These are phyloP conservation scores for Phalanger gymnotis DNA, from an alignment of 2,797 vertebrate species.

Conservation along the genomic window DNA sequence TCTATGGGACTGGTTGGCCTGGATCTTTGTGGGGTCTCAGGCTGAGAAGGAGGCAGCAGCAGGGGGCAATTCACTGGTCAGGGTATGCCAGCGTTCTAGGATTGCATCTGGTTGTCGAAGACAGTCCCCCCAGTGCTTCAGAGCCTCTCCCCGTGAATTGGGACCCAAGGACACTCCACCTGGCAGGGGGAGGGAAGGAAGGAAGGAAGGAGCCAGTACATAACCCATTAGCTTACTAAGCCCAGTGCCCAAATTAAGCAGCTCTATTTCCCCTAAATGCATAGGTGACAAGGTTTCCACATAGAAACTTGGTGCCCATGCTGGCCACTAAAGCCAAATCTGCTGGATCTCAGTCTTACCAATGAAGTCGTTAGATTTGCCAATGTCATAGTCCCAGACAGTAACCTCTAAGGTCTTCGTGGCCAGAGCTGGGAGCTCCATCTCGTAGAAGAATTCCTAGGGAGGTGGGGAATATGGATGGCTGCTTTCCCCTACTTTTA, in stretches of 20 bases:
- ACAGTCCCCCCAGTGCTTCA: slow-evolving; percentile 93
- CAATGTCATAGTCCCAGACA: slow-evolving; percentile 94
- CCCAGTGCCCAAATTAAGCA: background rate
- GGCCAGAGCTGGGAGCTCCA: slow-evolving; percentile 88
- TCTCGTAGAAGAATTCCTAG: slow-evolving; percentile 94
- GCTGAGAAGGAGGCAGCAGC: slow-evolving; percentile 32
- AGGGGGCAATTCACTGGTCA: slow-evolving; percentile 92
- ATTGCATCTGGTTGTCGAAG: slow-evolving; percentile 90
- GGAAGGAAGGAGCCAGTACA: slow-evolving; percentile 4
- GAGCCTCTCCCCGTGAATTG: slow-evolving; percentile 89
- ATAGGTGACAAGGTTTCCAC: background rate
- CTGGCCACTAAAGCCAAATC: background rate
- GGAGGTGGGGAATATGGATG: background rate
- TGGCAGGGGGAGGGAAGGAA: slow-evolving; percentile 64
- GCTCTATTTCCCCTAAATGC: background rate
- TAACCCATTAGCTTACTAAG: background rate
- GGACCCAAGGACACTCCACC: slow-evolving; percentile 91
- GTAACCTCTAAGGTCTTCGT: slow-evolving; percentile 92
- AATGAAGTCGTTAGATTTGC: slow-evolving; percentile 93
- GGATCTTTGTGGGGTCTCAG: background rate
- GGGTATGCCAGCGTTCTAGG: slow-evolving; percentile 93
- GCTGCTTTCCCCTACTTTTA: background rate
- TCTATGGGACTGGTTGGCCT: background rate
- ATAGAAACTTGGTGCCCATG: background rate
- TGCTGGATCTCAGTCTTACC: slow-evolving; percentile 76